Evolutionary conservation across 1,140 invertebrate genomes (phyloP).

Genomic region (Nephotettix cincticeps): DNA sequence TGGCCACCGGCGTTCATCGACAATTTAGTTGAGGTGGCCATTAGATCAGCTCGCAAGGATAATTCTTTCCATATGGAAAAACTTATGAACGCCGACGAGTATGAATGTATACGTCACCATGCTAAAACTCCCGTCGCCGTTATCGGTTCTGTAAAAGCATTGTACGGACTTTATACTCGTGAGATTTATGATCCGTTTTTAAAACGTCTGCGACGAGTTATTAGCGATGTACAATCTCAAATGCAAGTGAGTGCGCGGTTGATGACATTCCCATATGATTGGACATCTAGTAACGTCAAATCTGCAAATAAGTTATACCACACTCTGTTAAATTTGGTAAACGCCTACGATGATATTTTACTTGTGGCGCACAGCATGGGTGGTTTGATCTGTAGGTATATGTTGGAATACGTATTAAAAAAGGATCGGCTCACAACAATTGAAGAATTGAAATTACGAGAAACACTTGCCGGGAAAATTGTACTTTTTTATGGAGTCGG

Average conservation of each 20-base stretch:
- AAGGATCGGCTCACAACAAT: too few relatives aligned
- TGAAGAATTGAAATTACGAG: too few relatives aligned
- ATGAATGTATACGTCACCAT: not conserved
- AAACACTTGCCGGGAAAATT: not conserved
- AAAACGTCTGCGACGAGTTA: not conserved
- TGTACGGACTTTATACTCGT: not conserved
- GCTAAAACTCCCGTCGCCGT: not conserved
- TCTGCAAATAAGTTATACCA: not conserved
- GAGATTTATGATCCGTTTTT: not conserved
- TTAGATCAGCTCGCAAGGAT: not conserved
- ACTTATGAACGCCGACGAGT: not conserved
- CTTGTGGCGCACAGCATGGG: slow-evolving; percentile 13
- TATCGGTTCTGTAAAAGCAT: not conserved
- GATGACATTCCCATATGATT: not conserved
- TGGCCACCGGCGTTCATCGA: not conserved
- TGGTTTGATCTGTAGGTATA: not conserved
- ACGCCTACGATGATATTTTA: not conserved
- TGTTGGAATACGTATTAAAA: not conserved
- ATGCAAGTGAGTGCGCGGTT: too few relatives aligned
- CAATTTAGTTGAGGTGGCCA: not conserved
- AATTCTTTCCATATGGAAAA: not conserved
- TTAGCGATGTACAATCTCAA: not conserved
- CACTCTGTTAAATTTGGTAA: too few relatives aligned
- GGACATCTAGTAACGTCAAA: not conserved
- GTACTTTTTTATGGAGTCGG: not conserved